These are phyloP conservation scores for Idris sp. DNA, from an alignment of 1,140 invertebrate genomes.

Conservation along the genomic window DNA sequence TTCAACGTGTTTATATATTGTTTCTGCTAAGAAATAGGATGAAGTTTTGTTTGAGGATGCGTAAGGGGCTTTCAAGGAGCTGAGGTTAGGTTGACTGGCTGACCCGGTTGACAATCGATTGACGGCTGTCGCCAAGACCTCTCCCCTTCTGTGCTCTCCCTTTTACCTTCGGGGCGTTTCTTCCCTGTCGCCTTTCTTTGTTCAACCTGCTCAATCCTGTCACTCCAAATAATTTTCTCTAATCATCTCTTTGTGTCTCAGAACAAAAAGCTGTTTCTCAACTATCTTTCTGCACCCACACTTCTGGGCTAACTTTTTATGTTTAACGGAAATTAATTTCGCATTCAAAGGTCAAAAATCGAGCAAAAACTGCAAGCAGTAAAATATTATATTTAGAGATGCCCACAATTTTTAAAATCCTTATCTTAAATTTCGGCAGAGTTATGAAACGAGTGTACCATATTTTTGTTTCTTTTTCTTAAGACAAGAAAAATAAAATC, in stretches of 20 bases:
- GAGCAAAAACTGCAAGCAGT: too few relatives aligned
- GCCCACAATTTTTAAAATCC: too few relatives aligned
- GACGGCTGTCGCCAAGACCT: slow-evolving; percentile 78
- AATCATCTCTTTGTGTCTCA: slow-evolving; percentile 58
- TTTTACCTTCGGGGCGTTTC: slow-evolving; percentile 61
- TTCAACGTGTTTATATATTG: too few relatives aligned
- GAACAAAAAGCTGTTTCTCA: slow-evolving; percentile 26
- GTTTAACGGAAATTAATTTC: slow-evolving; percentile 25
- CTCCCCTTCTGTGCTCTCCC: slow-evolving; percentile 67
- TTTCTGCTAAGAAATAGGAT: slow-evolving; percentile 34
- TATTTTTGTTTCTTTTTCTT: too few relatives aligned
- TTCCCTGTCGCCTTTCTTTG: slow-evolving; percentile 55
- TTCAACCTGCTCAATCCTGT: slow-evolving; percentile 53
- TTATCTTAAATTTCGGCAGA: too few relatives aligned
- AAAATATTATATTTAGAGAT: too few relatives aligned
- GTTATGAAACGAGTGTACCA: too few relatives aligned
- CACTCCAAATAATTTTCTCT: slow-evolving; percentile 64
- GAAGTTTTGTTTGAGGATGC: slow-evolving; percentile 43
- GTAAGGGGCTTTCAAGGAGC: slow-evolving; percentile 46
- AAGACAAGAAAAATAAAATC: too few relatives aligned
- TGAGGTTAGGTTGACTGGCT: slow-evolving; percentile 74
- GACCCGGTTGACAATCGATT: slow-evolving; percentile 79
- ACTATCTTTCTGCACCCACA: slow-evolving; percentile 7
- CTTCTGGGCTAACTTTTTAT: slow-evolving; percentile 3
- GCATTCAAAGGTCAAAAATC: neutral